Base-by-base conservation (phyloP, 2,888 invertebrate species). In the Andrena trimmerana region DNA sequence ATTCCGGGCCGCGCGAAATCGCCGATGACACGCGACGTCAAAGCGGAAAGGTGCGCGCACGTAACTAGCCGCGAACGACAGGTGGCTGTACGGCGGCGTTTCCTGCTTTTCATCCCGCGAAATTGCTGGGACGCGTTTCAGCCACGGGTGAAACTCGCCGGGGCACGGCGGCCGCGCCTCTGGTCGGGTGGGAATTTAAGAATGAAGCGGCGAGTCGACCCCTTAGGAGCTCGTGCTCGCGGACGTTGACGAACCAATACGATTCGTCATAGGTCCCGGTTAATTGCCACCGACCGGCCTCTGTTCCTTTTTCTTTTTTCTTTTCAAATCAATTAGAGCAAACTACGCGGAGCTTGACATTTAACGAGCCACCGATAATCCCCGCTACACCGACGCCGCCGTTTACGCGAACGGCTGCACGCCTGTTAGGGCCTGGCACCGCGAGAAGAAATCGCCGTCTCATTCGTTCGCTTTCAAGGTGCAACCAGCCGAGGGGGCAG, bases 11-110 rank as follows among this genome's bases (percentile, higher is more conserved):
- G 88, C 90, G 81, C 84, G 83, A 88, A 91, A 91, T 91, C 88
- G 82, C 87, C 84, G 88, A 91, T 91, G 89, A 90, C 90, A 90
- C 85, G 90, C 86, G 81, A 75, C 81, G 81, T 89, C 85, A 88
- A 89, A 84, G 85, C 88, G 89, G 79, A 84, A 83, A 88, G 86
- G 76, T 73, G 83, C 73, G 84, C 83, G 76, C 42, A 74, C 82
- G 78, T 87, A 83, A 85, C 79, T 69, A 84, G 73, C 81, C 76
- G 57, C 52, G 65, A 70, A 86, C 88, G 88, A 86, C 88, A 89
- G 84, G 79, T 88, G 90, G 84, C 77, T 65, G 52, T 72, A 42
- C 80, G 57, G 24, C 20, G 59, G 68, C 70, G 65, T 83, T 90
- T 88, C 86, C 90, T 88, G 84, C 88, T 89, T 86, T 86, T 89